Percentiles rank a stretch among this genome's conserved stretches.
These are phyloP conservation scores for Lysiphlebus fabarum DNA, from an alignment of 1,140 invertebrate species.

Conservation along the genomic window DNA sequence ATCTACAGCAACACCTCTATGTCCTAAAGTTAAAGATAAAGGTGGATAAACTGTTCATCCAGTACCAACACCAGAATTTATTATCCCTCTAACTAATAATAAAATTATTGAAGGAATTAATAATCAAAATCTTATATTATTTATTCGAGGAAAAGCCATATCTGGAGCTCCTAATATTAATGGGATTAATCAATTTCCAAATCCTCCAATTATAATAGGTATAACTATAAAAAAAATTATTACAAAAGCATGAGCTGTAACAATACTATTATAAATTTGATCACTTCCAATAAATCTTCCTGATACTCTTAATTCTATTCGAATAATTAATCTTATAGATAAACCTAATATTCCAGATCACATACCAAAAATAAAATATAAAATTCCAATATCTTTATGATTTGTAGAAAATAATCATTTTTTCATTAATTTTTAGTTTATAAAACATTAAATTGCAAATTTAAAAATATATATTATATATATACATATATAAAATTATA, in stretches of 20 bases:
- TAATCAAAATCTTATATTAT: slow-evolving; percentile 77
- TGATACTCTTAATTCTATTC: slow-evolving; percentile 63
- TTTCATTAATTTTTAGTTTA: slow-evolving; percentile 53
- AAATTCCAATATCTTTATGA: slow-evolving; percentile 73
- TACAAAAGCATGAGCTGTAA: slow-evolving; percentile 71
- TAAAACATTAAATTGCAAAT: slow-evolving; percentile 48
- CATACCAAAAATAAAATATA: slow-evolving; percentile 71
- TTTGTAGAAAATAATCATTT: slow-evolving; percentile 67
- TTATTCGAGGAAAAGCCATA: slow-evolving; percentile 74
- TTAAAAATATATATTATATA: slow-evolving; percentile 61
- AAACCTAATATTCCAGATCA: slow-evolving; percentile 66
- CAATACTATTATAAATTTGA: slow-evolving; percentile 70
- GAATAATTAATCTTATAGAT: slow-evolving; percentile 65
- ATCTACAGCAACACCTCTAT: slow-evolving; percentile 63
- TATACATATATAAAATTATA: no score
- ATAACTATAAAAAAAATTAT: slow-evolving; percentile 82
- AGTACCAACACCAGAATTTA: slow-evolving; percentile 63
- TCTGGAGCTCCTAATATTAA: slow-evolving; percentile 69
- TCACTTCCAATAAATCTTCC: slow-evolving; percentile 63
- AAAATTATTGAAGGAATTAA: slow-evolving; percentile 62
- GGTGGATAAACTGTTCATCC: slow-evolving; percentile 71
- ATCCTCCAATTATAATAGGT: slow-evolving; percentile 74
- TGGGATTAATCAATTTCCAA: slow-evolving; percentile 75
- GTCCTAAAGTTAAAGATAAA: slow-evolving; percentile 57
- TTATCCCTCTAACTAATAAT: slow-evolving; percentile 58